Conservation (phyloP, 2,888 invertebrate genomes). For the Zygaena filipendulae region DNA sequence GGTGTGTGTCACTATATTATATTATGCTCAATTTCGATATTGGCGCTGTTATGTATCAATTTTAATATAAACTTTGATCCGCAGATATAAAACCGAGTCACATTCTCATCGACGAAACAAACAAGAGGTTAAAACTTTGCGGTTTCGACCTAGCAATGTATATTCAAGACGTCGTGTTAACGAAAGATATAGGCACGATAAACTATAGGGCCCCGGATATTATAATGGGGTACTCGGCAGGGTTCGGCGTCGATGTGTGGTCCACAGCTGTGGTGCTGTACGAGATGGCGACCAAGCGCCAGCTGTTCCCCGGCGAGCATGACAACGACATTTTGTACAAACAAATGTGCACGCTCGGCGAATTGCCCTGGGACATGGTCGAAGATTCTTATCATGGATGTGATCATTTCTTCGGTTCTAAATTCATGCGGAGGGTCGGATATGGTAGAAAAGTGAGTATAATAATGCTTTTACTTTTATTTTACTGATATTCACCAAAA, state of each 20-base stretch:
- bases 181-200: conserved; percentile 23
- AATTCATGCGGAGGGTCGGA: conserved; percentile 20
- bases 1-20: conserved; percentile 26
- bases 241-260: conserved; percentile 40
- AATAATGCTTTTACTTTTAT: too few species aligned
- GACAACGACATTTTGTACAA: conserved; percentile 33
- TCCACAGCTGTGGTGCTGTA: conserved; percentile 34
- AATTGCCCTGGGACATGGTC: conserved; percentile 27
- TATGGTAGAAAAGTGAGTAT: conserved; percentile 17
- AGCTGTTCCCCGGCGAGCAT: conserved; percentile 24
- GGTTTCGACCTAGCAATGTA: conserved; percentile 36
- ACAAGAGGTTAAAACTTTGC: conserved; percentile 30
- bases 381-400: conserved; percentile 16
- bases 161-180: conserved; percentile 1
- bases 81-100: conserved; percentile 44
- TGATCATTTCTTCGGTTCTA: conserved; percentile 21
- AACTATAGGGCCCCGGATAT: conserved; percentile 41
- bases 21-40: conserved; percentile 1
- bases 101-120: conserved; percentile 28
- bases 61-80: not conserved
- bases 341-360: conserved; percentile 30
- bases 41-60: too few species aligned
- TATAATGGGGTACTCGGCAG: conserved; percentile 31
- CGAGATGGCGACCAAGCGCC: conserved; percentile 32
- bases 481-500: too few species aligned